Base-by-base conservation (phyloP, 2,113 vertebrate species). In the Atherinomorus stipes region DNA sequence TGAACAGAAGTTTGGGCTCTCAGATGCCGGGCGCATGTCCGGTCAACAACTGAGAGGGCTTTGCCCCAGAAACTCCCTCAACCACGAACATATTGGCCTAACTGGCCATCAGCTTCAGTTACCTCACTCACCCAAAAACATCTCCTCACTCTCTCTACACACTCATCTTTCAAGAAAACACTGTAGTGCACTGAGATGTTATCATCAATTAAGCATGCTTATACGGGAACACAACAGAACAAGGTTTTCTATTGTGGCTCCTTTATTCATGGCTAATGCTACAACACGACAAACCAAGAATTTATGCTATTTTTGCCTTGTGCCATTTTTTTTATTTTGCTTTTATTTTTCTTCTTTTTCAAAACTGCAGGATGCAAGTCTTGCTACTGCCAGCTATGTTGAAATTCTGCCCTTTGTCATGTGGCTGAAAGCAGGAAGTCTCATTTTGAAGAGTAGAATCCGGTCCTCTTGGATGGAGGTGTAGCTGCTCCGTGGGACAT, bases 51-150 rank as follows among this genome's bases (percentile, higher is more conserved):
- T 44, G 76, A 71, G 45, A 58, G 78, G 66, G 31, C 54, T 78
- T 66, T 84, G 85, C 28, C 85, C 85, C 64, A 88, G 85, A 89
- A 89, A 89, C 51, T 63, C 82, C 50, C 64, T 87, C 71, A 82
- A 84, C 80, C 90, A 88, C 77, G 70, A 89, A 87, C 40, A 64
- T 25, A 85, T 85, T 28, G 74, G 47, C 72, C 65, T 75, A 74
- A 84, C 87, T 71, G 76, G 80, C 81, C 85, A 90, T 77, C 89
- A 74, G 75, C 54, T 71, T 47, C 62, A 47, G 68, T 93, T 78
- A 86, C 65, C 69, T 74, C 31, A 57, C 22, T 60, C 71, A 52
- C 53, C 10, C 7, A 2, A 10, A 0, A 11, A 38, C 61, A 13
- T 56, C 47, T 47, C 45, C 57, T 37, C 4, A 18, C 53, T 45